phyloP scores from a whole-genome alignment of 1,140 invertebrate genomes.

The Papilio xuthus region DNA sequence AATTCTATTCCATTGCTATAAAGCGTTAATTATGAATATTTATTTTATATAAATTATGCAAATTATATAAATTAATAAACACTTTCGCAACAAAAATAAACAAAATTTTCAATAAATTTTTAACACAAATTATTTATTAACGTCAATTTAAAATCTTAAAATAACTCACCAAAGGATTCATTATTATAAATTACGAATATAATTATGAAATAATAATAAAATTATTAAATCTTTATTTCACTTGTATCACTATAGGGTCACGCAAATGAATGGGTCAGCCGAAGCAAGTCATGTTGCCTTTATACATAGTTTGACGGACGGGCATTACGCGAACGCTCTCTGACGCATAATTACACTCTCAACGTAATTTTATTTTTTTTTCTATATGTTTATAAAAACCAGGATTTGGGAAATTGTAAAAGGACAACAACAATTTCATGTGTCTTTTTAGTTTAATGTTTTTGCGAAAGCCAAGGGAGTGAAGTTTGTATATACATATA shows the following conservation, averaged over 20 bases:
- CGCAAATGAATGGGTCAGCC: neutral
- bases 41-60: neutral
- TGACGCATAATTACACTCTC: slow-evolving; percentile 26
- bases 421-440: no score
- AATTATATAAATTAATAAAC: neutral
- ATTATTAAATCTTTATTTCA: neutral
- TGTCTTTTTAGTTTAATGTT: no score
- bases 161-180: slow-evolving; percentile 32
- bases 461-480: no score
- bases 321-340: slow-evolving; percentile 22
- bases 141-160: neutral
- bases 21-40: neutral
- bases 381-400: neutral
- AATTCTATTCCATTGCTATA: neutral
- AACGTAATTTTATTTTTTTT: slow-evolving; percentile 13
- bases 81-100: neutral
- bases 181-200: neutral
- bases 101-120: neutral
- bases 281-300: neutral
- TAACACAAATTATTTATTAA: neutral
- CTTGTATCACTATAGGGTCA: slow-evolving; percentile 10
- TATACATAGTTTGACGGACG: slow-evolving; percentile 11
- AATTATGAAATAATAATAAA: no score
- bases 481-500: no score
- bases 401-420: neutral